Evolutionary conservation across 64 coral and sea anemone species (phyloP), one percentile per base, ranked within the genome.

Genomic region (Porites lutea): DNA sequence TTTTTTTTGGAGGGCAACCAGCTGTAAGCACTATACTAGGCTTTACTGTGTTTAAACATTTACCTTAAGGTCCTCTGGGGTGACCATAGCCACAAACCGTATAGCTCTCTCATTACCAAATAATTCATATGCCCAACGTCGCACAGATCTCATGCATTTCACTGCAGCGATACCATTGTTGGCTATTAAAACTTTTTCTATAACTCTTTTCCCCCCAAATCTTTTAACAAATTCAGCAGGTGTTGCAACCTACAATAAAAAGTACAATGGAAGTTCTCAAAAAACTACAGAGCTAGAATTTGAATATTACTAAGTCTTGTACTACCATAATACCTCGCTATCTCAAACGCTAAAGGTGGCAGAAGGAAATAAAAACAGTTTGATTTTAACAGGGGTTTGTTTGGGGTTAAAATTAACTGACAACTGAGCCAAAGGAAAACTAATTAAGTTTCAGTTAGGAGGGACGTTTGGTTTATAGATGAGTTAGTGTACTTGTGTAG

Each of bases 161-260:
- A 99, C 97, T 48, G 97, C 97, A 48, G 97, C 94, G 78, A 99
- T 99, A 14, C 97, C 97, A 94, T 99, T 99, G 59, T 99, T 99
- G 16, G 97, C 97, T 75, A 99, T 99, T 13, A 99, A 86, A 83
- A 98, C 94, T 89, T 99, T 99, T 73, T 99, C 97, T 67, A 99
- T 94, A 3, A 99, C 97, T 88, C 94, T 93, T 82, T 83, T 90
- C 8, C 97, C 97, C 79, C 94, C 97, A 94, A 94, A 99, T 49
- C 90, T 78, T 70, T 86, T 96, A 19, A 99, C 94, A 92, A 99
- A 99, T 53, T 99, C 97, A 60, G 91, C 92, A 58, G 97, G 97
- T 14, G 97, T 96, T 27, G 93, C 97, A 88, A 99, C 92, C 97
- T 99, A 21, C 15, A 82, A 55, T 70, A 13, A 79, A 3, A 6